Evolutionary conservation across 2,113 vertebrate species (phyloP).

Genomic region (Zosterops japonicus): DNA sequence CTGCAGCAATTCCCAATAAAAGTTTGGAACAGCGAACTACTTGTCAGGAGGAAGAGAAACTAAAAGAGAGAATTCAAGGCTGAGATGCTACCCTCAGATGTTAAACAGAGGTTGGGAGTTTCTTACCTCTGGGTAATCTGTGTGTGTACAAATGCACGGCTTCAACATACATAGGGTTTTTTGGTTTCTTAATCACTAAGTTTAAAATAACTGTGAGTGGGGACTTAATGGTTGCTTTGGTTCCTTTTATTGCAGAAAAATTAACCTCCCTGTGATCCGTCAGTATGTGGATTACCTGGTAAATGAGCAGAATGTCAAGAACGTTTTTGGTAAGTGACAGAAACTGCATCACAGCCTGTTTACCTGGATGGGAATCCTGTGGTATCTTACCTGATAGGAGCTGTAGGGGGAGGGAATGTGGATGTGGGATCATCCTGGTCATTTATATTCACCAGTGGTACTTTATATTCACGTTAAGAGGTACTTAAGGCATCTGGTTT

Average conservation of each 20-base stretch:
- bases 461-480: not conserved
- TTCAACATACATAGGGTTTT: not conserved
- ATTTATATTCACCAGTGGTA: not conserved
- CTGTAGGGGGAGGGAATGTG: not conserved
- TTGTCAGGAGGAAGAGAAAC: not conserved
- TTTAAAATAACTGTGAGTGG: not conserved
- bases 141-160: not conserved
- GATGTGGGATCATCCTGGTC: not conserved
- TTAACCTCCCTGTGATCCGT: conserved; percentile 81
- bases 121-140: not conserved
- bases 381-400: not conserved
- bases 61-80: not conserved
- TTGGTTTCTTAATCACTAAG: not conserved
- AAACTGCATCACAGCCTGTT: not conserved
- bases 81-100: not conserved
- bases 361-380: not conserved
- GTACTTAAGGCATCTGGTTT: not conserved
- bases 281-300: conserved; percentile 89
- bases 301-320: conserved; percentile 82
- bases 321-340: conserved; percentile 86
- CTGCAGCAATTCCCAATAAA: not conserved
- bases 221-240: not conserved
- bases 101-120: not conserved
- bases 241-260: conserved; percentile 78
- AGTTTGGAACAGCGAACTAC: not conserved